Evolutionary conservation across 2,797 vertebrate genomes (phyloP).

Genomic region (Pangasius sanitwongsei): DNA sequence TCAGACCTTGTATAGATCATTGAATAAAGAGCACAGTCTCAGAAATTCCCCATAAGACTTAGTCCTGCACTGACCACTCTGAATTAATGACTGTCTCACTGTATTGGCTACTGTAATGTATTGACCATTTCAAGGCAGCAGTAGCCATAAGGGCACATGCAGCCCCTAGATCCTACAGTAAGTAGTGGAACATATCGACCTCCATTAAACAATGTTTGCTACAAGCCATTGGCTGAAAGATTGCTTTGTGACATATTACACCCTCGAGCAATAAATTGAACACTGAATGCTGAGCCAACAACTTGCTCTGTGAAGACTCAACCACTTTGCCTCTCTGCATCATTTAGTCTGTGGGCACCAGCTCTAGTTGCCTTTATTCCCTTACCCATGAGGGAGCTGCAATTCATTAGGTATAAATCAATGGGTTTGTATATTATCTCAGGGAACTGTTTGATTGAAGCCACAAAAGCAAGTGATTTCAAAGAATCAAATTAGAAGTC

Average conservation of each 20-base stretch:
- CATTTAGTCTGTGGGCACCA: constrained; percentile 50
- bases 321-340: constrained; percentile 46
- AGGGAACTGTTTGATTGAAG: constrained; percentile 46
- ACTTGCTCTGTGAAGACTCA: constrained; percentile 50
- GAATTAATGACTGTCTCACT: constrained; percentile 49
- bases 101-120: constrained; percentile 53
- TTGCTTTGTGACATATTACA: constrained; percentile 61
- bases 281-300: constrained; percentile 57
- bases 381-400: constrained; percentile 47
- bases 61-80: constrained; percentile 31
- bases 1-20: constrained; percentile 2
- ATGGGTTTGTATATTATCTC: constrained; percentile 31
- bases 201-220: constrained; percentile 57
- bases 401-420: constrained; percentile 53
- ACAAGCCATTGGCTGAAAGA: constrained; percentile 53
- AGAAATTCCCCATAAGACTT: constrained; percentile 20
- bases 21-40: constrained; percentile 14
- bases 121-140: constrained; percentile 51
- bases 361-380: constrained; percentile 11
- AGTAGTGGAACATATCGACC: constrained; percentile 54
- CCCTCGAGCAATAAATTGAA: constrained; percentile 40
- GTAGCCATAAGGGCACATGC: constrained; percentile 25
- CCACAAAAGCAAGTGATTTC: constrained; percentile 47
- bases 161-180: constrained; percentile 48
- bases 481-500: constrained; percentile 52